phyloP scores from a whole-genome alignment of 1,140 invertebrate species.

The Aethina tumida region DNA sequence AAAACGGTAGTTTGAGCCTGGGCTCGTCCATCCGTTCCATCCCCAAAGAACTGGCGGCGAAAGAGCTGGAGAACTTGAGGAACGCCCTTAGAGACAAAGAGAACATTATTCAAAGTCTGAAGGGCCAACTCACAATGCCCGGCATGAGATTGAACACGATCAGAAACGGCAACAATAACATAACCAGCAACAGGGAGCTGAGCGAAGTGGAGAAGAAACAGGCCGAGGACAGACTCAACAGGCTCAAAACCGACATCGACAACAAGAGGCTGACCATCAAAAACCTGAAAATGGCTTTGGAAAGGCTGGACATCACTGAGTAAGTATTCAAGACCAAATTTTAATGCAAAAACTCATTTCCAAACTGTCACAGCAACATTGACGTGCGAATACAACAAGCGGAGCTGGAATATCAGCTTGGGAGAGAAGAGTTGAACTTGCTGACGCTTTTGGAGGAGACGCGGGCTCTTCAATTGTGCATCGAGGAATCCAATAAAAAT shows the following conservation, averaged over 20 bases:
- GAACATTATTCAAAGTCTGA: conserved; percentile 63
- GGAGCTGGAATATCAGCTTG: conserved; percentile 78
- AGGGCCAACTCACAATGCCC: conserved; percentile 37
- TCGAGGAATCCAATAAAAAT: conserved; percentile 57
- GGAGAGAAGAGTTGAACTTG: conserved; percentile 76
- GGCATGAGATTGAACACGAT: conserved; percentile 26
- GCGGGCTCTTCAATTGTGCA: conserved; percentile 61
- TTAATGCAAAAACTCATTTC: not conserved
- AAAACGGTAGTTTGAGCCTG: conserved; percentile 42
- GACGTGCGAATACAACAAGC: conserved; percentile 83
- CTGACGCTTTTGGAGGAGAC: conserved; percentile 74
- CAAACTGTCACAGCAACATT: conserved; percentile 60
- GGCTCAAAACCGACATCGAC: conserved; percentile 58
- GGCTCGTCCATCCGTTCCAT: conserved; percentile 36
- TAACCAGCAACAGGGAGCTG: conserved; percentile 27
- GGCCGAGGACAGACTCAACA: conserved; percentile 55
- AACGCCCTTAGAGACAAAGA: conserved; percentile 69
- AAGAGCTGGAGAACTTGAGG: conserved; percentile 57
- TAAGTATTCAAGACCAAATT: conserved; percentile 18
- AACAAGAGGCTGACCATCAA: conserved; percentile 61
- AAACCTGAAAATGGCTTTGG: conserved; percentile 61
- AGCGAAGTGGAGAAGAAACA: conserved; percentile 50
- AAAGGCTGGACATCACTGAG: conserved; percentile 71
- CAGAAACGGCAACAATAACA: conserved; percentile 20
- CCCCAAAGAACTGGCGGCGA: conserved; percentile 39